A percentile compares a stretch with the other conserved stretches of the same genome.
phyloP scores from a whole-genome alignment of 1,140 invertebrate genomes.

The Macrobrachium rosenbergii region DNA sequence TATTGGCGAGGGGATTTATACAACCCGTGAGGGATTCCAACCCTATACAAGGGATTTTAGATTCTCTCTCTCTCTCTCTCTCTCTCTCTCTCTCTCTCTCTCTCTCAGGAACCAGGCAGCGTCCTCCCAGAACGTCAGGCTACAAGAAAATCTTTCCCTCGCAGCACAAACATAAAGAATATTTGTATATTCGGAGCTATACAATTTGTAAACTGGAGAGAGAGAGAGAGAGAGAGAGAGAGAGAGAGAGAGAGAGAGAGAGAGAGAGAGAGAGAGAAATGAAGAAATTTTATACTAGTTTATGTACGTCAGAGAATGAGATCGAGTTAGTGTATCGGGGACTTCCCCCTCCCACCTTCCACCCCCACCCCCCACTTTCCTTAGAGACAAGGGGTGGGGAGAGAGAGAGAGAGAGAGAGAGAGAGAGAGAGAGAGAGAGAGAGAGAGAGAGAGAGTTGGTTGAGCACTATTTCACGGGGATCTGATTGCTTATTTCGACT shows the following conservation, averaged over 20 bases:
- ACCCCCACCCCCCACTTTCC: too few relatives aligned
- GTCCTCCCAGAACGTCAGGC: too few relatives aligned
- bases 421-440: not conserved
- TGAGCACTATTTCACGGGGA: slow-evolving; percentile 29
- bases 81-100: not conserved
- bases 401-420: not conserved
- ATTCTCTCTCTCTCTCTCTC: not conserved
- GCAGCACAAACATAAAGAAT: too few relatives aligned
- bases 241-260: not conserved
- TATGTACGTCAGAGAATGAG: too few relatives aligned
- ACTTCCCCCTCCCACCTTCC: too few relatives aligned
- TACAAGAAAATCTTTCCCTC: too few relatives aligned
- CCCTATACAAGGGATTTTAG: not conserved
- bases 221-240: not conserved
- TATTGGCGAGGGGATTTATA: too few relatives aligned
- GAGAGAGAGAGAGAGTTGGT: not conserved
- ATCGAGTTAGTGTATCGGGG: too few relatives aligned
- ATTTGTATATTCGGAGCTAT: too few relatives aligned
- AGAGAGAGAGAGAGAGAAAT: not conserved
- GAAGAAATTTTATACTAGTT: too few relatives aligned
- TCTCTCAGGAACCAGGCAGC: not conserved
- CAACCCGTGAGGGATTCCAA: too few relatives aligned
- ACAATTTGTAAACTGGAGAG: not conserved
- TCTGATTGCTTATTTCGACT: slow-evolving; percentile 36
- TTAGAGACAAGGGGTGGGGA: too few relatives aligned